A percentile compares a stretch with the other conserved stretches of the same genome.
Evolutionary conservation across 2,888 invertebrate species (phyloP).

Genomic region (Agriopis marginaria): DNA sequence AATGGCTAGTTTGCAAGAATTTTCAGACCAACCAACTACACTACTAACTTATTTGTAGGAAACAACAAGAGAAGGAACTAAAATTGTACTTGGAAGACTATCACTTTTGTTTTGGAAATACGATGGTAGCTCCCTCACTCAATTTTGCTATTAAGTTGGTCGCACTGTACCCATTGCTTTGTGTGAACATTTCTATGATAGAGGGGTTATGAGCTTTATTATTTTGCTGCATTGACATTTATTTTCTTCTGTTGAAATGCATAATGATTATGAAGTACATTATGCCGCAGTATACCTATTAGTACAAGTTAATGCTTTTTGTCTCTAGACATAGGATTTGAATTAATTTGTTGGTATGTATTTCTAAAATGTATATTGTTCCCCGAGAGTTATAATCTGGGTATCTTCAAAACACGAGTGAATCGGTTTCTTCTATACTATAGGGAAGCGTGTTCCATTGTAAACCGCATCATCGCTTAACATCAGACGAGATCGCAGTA

Average conservation of each 20-base stretch:
- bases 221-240: conserved; percentile 16
- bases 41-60: not conserved
- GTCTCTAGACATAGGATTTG: not conserved
- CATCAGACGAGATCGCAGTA: too few species aligned
- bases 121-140: not conserved
- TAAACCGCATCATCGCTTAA: too few species aligned
- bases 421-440: too few species aligned
- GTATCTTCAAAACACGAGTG: too few species aligned
- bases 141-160: not conserved
- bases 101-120: not conserved
- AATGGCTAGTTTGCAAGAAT: conserved; percentile 23
- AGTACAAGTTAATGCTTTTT: not conserved
- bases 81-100: not conserved
- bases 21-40: not conserved
- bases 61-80: not conserved
- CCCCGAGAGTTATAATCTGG: too few species aligned
- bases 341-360: too few species aligned
- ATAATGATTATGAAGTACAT: not conserved
- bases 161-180: conserved; percentile 3
- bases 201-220: conserved; percentile 2
- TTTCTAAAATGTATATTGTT: too few species aligned
- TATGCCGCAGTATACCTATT: not conserved
- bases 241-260: conserved; percentile 15
- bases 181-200: conserved; percentile 13
- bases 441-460: too few species aligned